Conservation (phyloP, 2,797 vertebrate species). For the Aythya fuligula region DNA sequence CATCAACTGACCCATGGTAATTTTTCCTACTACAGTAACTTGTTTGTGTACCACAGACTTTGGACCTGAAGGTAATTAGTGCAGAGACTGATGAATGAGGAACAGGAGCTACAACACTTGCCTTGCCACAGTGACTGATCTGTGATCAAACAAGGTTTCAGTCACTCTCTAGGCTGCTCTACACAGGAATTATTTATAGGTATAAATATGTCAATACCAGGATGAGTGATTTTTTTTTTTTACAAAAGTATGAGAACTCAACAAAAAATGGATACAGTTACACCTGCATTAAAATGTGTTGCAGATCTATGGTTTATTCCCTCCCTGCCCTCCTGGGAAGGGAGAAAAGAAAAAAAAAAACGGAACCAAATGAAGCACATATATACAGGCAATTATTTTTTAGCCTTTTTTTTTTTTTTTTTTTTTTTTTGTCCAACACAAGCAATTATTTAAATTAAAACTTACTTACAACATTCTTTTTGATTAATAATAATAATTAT, state of each 20-base stretch:
- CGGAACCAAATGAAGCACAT: not conserved
- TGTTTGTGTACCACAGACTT: not conserved
- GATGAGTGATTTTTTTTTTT: not conserved
- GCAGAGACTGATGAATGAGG: not conserved
- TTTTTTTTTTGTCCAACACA: not conserved
- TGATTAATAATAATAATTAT: too few species aligned
- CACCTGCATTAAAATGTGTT: not conserved
- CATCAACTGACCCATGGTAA: not conserved
- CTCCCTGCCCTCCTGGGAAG: rapidly evolving
- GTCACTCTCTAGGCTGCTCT: not conserved
- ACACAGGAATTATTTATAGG: not conserved
- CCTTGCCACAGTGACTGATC: not conserved
- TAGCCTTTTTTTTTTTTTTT: too few species aligned
- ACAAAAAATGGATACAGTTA: not conserved
- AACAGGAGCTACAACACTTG: not conserved
- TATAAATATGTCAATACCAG: not conserved
- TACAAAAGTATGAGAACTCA: not conserved
- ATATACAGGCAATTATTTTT: not conserved
- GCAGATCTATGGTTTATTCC: not conserved
- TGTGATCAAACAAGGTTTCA: not conserved
- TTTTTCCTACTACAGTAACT: not conserved
- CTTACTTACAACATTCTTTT: too few species aligned
- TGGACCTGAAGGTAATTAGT: not conserved
- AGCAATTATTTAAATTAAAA: not conserved
- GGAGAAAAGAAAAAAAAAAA: not conserved